Evolutionary conservation across 2,797 vertebrate genomes (phyloP), one percentile per base, ranked within the genome.

Genomic region (Bradypodion pumilum): DNA sequence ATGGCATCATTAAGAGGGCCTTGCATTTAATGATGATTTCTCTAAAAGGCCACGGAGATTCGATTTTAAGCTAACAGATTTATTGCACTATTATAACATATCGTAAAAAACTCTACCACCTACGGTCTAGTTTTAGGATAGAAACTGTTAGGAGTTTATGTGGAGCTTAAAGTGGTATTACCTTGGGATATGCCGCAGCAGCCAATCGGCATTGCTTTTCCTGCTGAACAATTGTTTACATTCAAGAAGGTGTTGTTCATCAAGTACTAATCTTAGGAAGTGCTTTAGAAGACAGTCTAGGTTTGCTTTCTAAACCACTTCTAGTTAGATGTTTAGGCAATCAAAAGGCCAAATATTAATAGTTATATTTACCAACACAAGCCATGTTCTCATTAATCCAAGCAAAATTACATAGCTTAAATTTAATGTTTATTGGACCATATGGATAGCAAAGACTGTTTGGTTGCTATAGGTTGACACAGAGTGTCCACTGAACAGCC

Each of bases 11-110:
- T 98, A 98, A 98, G 97, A 97, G 97, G 97, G 96, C 97, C 95
- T 96, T 94, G 94, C 97, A 97, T 96, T 98, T 99, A 98, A 98
- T 98, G 98, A 98, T 98, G 97, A 98, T 98, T 98, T 98, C 97
- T 98, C 97, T 97, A 98, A 98, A 99, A 98, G 98, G 98, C 98
- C 98, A 99, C 95, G 95, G 97, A 98, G 98, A 98, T 98, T 98
- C 97, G 97, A 98, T 98, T 98, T 97, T 98, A 97, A 98, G 97
- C 96, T 98, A 98, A 98, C 98, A 98, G 98, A 99, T 99, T 99
- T 99, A 99, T 99, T 98, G 97, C 97, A 97, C 97, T 98, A 98
- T 98, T 98, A 98, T 97, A 98, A 99, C 98, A 98, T 97, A 98
- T 97, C 97, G 97, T 97, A 98, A 98, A 98, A 98, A 98, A 97